Evolutionary conservation across 2,797 vertebrate genomes (phyloP).

Genomic region (Labeo calbasu): DNA sequence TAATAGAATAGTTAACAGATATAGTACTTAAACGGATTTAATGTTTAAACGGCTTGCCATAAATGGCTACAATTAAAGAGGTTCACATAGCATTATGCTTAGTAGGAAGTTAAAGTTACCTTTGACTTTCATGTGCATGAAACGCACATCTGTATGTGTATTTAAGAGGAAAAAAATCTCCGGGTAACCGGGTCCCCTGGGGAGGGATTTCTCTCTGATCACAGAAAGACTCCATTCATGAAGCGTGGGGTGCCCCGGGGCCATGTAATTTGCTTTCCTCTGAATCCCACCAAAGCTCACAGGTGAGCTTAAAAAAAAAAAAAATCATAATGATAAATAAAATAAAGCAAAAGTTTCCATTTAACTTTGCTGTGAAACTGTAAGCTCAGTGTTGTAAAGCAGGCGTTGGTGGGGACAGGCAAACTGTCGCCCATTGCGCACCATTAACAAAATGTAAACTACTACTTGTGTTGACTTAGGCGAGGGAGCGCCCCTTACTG

Average conservation of each 20-base stretch:
- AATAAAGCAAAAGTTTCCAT: slow-evolving; percentile 68
- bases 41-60: slow-evolving; percentile 58
- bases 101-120: slow-evolving; percentile 90
- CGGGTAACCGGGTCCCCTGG: slow-evolving; percentile 83
- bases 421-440: slow-evolving; percentile 42
- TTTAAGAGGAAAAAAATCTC: slow-evolving; percentile 77
- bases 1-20: not conserved
- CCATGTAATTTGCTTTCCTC: slow-evolving; percentile 87
- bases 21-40: not conserved
- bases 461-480: slow-evolving; percentile 40
- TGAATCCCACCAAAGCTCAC: slow-evolving; percentile 83
- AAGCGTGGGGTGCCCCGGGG: slow-evolving; percentile 79
- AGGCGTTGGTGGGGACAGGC: slow-evolving; percentile 46
- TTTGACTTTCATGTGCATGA: slow-evolving; percentile 86
- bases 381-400: slow-evolving; percentile 41
- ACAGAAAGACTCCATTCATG: slow-evolving; percentile 93
- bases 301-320: slow-evolving; percentile 70
- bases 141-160: slow-evolving; percentile 83
- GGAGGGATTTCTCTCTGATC: slow-evolving; percentile 78
- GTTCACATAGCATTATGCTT: slow-evolving; percentile 83
- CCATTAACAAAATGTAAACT: slow-evolving; percentile 54
- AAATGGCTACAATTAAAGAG: slow-evolving; percentile 82
- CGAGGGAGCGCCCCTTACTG: slow-evolving; percentile 40
- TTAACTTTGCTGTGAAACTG: slow-evolving; percentile 43
- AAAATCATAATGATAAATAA: slow-evolving; percentile 68